These are phyloP conservation scores for Huso huso DNA, from an alignment of 2,797 vertebrate genomes.

Conservation along the genomic window DNA sequence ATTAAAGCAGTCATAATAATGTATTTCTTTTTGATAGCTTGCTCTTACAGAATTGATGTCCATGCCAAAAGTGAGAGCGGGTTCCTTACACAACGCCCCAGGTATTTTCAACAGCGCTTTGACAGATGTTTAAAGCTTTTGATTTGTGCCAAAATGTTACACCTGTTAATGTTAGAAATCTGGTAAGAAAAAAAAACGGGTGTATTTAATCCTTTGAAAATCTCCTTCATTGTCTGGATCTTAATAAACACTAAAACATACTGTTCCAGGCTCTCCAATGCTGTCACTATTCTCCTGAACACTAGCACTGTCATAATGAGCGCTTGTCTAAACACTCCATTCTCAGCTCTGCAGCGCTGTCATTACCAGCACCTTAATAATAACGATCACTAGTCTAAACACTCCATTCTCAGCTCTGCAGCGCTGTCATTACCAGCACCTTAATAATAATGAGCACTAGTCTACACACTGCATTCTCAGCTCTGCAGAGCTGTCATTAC, in stretches of 20 bases:
- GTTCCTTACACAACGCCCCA: not conserved
- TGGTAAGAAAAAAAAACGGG: not conserved
- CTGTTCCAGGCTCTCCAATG: no score
- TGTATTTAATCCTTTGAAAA: not conserved
- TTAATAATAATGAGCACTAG: no score
- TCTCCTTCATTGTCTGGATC: constrained; percentile 15
- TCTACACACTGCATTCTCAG: no score
- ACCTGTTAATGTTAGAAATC: not conserved
- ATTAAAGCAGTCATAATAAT: constrained; percentile 13
- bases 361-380: no score
- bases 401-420: no score
- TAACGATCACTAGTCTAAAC: no score
- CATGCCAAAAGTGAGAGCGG: not conserved
- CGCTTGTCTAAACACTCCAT: no score
- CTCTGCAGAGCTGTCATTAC: no score
- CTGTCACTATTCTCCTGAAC: no score
- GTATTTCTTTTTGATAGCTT: constrained; percentile 17
- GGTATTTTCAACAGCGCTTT: not conserved
- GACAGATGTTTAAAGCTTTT: not conserved
- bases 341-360: no score
- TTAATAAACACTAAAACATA: not conserved
- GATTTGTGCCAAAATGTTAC: constrained; percentile 3
- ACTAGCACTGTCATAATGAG: no score
- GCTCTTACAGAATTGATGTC: not conserved
- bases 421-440: no score